A percentile compares a stretch with the other conserved stretches of the same genome.
phyloP scores from a whole-genome alignment of 2,797 vertebrate species.

The Melanotaenia maccullochi region DNA sequence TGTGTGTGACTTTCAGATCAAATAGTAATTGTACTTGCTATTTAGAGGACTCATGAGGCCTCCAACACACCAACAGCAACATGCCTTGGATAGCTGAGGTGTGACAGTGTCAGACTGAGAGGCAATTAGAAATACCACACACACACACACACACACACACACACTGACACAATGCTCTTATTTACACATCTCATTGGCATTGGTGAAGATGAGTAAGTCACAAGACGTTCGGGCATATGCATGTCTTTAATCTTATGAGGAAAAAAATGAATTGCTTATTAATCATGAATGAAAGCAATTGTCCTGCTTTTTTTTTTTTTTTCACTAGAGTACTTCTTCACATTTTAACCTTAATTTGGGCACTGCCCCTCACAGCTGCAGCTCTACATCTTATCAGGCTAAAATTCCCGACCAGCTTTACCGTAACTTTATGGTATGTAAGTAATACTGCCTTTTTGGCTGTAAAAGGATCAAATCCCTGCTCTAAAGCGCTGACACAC shows the following conservation, averaged over 20 bases:
- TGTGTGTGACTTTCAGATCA: conserved; percentile 8
- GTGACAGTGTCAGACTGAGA: conserved; percentile 56
- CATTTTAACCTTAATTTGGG: conserved; percentile 19
- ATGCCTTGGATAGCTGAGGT: conserved; percentile 56
- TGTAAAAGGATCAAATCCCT: conserved; percentile 46
- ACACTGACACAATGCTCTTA: conserved; percentile 21
- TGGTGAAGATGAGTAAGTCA: conserved; percentile 60
- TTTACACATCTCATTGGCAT: conserved; percentile 56
- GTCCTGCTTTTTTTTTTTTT: conserved; percentile 6
- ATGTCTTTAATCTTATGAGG: conserved; percentile 35
- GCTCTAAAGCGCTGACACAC: conserved; percentile 56
- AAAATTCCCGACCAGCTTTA: conserved; percentile 23
- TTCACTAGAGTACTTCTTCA: conserved; percentile 18
- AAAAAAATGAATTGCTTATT: conserved; percentile 39
- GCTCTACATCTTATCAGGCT: conserved; percentile 10
- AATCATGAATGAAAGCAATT: conserved; percentile 45
- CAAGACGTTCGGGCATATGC: conserved; percentile 41
- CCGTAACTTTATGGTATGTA: conserved; percentile 23
- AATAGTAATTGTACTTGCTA: conserved; percentile 58
- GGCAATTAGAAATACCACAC: conserved; percentile 35
- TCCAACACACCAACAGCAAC: conserved; percentile 46
- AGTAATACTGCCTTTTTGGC: conserved; percentile 38
- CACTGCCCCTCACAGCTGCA: conserved; percentile 23
- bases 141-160: conserved; percentile 2
- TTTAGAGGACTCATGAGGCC: conserved; percentile 55